A percentile compares a stretch with the other conserved stretches of the same genome.
Conservation (phyloP, 1,140 invertebrate species). For the Ladona fulva region DNA sequence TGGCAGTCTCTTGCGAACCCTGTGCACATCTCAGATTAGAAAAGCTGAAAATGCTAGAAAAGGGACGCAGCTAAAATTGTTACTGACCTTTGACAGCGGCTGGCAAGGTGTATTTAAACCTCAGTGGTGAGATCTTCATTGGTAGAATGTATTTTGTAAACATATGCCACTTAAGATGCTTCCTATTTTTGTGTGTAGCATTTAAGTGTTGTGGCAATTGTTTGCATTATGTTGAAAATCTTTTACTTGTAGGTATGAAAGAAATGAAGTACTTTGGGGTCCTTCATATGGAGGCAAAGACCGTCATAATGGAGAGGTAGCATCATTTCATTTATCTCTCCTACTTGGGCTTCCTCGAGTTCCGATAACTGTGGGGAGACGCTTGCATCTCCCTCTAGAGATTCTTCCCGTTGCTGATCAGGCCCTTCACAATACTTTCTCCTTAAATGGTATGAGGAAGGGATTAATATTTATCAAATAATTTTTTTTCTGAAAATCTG, state of each 20-base stretch:
- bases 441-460: background rate
- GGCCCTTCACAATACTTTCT: constrained; percentile 52
- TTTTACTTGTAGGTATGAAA: constrained; percentile 48
- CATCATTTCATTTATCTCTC: constrained; percentile 80
- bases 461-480: background rate
- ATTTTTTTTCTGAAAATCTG: too few relatives aligned
- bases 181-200: background rate
- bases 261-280: constrained; percentile 64
- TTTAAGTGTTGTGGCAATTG: background rate
- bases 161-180: background rate
- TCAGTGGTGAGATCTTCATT: constrained; percentile 48
- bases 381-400: constrained; percentile 63
- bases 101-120: constrained; percentile 84
- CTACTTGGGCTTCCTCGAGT: constrained; percentile 67
- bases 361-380: constrained; percentile 68
- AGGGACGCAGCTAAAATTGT: constrained; percentile 85
- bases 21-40: constrained; percentile 59
- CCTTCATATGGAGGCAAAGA: constrained; percentile 81
- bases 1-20: constrained; percentile 58
- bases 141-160: background rate
- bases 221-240: background rate
- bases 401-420: constrained; percentile 58
- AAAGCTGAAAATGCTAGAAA: constrained; percentile 62
- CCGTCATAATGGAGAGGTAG: constrained; percentile 88
- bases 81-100: constrained; percentile 64